Evolutionary conservation across 2,888 invertebrate genomes (phyloP), one percentile per base, ranked within the genome.

Genomic region (Rotaria macrura): DNA sequence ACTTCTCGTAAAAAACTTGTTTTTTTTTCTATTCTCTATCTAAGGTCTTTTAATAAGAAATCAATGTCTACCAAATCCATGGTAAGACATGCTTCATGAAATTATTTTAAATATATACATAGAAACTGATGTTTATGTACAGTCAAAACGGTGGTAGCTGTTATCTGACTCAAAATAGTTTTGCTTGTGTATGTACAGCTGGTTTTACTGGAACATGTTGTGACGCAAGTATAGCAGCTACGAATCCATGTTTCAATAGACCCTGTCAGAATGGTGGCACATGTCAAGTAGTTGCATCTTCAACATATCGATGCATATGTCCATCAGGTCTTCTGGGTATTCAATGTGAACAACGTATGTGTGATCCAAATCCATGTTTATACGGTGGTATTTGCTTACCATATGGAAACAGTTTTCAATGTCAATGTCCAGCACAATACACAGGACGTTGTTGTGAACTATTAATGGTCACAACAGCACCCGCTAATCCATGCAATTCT

Each of bases 181-280:
- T 83, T 29, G 43, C n/a, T 74, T 86, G 86, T 84, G 47, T 47
- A 38, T 86, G 86, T 83, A 40, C 47, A 34, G 43, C 85, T 29
- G 54, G 72, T 57, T 86, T 83, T 40, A 83, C 55, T 29, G 86
- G 86, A 20, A 29, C 47, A 25, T 43, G 83, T n/a, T 86, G 86
- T 47, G 85, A 83, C 25, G 74, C 47, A n/a, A 38, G 7, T 83
- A 0, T 65, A 10, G 47, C 84, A 10, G 72, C 52, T 74, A 38
- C 52, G 12, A 86, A 87, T 74, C 86, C 88, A 2, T 88, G 88
- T 47, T 85, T 85, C 52, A 85, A 57, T 85, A 84, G 86, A n/a
- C 88, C 88, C 4, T 88, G 88, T 84, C 72, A 74, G 29, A 87
- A 88, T 84, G 86, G 85, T 57, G 88, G 86, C 55, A 74, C 85